Conservation (phyloP, 1,140 invertebrate species). For the Dryas iulia region DNA sequence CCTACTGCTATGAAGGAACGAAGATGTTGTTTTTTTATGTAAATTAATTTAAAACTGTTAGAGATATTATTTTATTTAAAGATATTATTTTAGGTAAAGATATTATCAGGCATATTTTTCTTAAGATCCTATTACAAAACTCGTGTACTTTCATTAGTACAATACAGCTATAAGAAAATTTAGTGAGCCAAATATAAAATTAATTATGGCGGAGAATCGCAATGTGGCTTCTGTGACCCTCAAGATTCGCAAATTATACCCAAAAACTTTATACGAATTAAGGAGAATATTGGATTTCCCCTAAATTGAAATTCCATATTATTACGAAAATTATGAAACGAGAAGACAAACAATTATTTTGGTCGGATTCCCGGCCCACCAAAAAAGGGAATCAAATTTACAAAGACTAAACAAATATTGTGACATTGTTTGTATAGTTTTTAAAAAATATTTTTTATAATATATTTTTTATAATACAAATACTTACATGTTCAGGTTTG, state of each 20-base stretch:
- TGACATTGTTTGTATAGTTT: neutral
- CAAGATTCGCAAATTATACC: neutral
- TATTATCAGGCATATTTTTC: no score
- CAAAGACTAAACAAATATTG: neutral
- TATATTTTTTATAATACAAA: no score
- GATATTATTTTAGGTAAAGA: no score
- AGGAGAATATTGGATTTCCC: neutral
- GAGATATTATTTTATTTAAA: no score
- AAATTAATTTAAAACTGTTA: no score
- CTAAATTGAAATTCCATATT: slow-evolving; percentile 3
- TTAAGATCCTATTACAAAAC: no score
- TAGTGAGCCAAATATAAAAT: neutral
- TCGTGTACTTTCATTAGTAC: neutral
- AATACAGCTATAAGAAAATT: neutral
- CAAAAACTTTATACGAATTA: neutral
- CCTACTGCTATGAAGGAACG: no score
- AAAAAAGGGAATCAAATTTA: neutral
- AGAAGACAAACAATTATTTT: neutral
- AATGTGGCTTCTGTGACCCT: neutral
- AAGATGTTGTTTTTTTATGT: no score
- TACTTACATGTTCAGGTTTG: no score
- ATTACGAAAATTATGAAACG: neutral
- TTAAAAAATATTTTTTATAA: no score
- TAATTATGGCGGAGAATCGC: neutral
- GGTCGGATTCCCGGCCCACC: neutral